Evolutionary conservation across 2,113 vertebrate species (phyloP).

Genomic region (Aegypius monachus): DNA sequence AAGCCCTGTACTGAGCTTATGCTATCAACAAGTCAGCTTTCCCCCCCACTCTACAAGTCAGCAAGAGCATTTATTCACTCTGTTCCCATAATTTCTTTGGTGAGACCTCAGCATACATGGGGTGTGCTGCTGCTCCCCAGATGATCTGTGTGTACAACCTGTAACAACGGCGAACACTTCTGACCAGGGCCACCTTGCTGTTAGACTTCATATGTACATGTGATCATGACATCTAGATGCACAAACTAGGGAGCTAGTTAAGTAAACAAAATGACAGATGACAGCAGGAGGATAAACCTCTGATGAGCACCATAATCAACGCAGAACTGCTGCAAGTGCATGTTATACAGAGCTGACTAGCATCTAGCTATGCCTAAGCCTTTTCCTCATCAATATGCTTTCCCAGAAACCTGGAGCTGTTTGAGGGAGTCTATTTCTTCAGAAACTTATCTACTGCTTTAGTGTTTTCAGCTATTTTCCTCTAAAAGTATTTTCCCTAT

Average conservation of each 20-base stretch:
- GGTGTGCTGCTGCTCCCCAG: neutral
- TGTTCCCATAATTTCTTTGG: neutral
- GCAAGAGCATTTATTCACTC: neutral
- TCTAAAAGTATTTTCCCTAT: neutral
- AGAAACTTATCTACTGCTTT: neutral
- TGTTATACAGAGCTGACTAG: neutral
- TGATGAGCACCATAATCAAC: neutral
- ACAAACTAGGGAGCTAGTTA: neutral
- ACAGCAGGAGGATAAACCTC: neutral
- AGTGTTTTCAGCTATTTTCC: neutral
- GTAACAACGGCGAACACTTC: neutral
- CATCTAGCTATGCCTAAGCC: neutral
- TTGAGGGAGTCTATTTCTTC: neutral
- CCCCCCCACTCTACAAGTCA: neutral
- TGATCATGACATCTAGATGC: neutral
- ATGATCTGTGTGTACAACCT: neutral
- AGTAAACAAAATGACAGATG: neutral
- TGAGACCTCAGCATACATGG: neutral
- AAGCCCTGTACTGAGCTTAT: neutral
- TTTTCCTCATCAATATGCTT: neutral
- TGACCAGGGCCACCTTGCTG: neutral
- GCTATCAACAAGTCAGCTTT: neutral
- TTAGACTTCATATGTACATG: neutral
- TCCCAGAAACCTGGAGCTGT: neutral
- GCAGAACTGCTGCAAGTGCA: neutral